Conservation (phyloP, 2,797 vertebrate species). For the Vespertilio murinus region DNA sequence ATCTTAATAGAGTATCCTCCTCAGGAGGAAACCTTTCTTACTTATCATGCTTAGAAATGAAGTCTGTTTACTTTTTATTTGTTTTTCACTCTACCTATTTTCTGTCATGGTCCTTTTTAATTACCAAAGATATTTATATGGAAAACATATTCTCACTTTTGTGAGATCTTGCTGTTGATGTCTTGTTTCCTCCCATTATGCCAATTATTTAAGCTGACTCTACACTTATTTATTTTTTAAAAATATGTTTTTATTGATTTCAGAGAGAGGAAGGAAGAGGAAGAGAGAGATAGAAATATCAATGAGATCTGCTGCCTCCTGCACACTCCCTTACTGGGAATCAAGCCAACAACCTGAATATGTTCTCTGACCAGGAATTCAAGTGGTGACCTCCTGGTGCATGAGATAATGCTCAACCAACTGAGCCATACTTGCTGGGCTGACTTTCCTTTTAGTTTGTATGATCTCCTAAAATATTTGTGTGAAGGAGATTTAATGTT, state of each 20-base stretch:
- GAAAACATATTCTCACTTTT: constrained; percentile 36
- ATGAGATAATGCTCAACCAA: too few relatives aligned
- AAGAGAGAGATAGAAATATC: too few relatives aligned
- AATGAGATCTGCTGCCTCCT: too few relatives aligned
- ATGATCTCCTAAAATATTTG: neutral
- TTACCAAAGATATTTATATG: constrained; percentile 52
- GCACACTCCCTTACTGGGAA: too few relatives aligned
- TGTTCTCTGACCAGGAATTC: too few relatives aligned
- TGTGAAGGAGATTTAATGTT: neutral
- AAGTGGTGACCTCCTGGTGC: too few relatives aligned
- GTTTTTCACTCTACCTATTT: constrained; percentile 45
- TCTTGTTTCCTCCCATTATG: neutral
- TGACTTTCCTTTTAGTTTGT: neutral
- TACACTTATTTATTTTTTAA: too few relatives aligned
- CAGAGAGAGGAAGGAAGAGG: too few relatives aligned
- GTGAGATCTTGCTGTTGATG: neutral
- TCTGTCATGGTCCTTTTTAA: constrained; percentile 58
- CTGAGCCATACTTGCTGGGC: too few relatives aligned
- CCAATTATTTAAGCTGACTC: neutral
- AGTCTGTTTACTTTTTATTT: constrained; percentile 64
- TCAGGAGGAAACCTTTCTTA: constrained; percentile 58
- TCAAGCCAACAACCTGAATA: too few relatives aligned
- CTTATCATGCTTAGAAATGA: constrained; percentile 17
- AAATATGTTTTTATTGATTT: too few relatives aligned
- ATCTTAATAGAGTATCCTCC: constrained; percentile 58